These are phyloP conservation scores for Acrobasis suavella DNA, from an alignment of 2,888 invertebrate species.

Conservation along the genomic window DNA sequence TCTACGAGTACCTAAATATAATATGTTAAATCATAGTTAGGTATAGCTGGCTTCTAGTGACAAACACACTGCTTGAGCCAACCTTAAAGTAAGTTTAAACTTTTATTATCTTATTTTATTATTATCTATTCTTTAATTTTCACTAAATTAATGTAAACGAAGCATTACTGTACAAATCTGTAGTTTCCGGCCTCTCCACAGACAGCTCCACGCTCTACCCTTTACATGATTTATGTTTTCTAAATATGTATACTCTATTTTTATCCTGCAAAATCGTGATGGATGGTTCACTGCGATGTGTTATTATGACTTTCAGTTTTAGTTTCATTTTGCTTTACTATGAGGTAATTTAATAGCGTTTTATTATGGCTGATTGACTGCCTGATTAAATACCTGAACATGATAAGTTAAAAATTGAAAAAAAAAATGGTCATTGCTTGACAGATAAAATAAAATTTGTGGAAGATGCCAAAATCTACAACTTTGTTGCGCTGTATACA, in stretches of 20 bases:
- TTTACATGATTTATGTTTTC: neutral
- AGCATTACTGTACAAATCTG: slow-evolving; percentile 23
- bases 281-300: neutral
- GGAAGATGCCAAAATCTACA: too few species aligned
- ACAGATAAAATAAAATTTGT: too few species aligned
- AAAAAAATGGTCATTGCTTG: too few species aligned
- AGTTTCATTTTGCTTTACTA: neutral
- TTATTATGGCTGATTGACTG: neutral
- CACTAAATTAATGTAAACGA: neutral
- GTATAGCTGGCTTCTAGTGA: too few species aligned
- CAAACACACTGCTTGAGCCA: too few species aligned
- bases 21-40: too few species aligned
- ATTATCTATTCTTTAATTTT: neutral
- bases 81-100: too few species aligned
- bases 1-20: too few species aligned
- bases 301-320: slow-evolving; percentile 1
- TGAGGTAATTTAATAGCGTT: neutral
- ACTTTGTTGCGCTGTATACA: too few species aligned
- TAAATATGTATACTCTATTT: neutral
- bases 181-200: slow-evolving; percentile 23
- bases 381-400: too few species aligned
- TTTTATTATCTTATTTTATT: too few species aligned
- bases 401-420: too few species aligned
- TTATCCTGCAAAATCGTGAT: neutral
- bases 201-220: neutral